phyloP scores from a whole-genome alignment of 1,140 invertebrate genomes.

The Tyrophagus putrescentiae region DNA sequence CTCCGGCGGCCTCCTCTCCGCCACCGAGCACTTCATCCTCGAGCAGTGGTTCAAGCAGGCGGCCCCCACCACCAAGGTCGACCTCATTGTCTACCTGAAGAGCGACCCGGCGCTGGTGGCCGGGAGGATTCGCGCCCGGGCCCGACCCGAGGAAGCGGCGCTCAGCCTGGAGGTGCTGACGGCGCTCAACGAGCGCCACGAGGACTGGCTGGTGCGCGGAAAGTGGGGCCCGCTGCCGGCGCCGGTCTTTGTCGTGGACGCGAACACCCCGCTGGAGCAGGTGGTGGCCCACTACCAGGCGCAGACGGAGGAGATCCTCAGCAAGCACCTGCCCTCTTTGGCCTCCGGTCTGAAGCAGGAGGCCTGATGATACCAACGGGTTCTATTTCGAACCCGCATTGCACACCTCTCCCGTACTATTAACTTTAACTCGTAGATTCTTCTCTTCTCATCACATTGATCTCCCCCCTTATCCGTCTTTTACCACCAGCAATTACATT shows the following conservation, averaged over 20 bases:
- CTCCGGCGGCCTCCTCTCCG: slow-evolving; percentile 33
- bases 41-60: slow-evolving; percentile 71
- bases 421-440: too few relatives aligned
- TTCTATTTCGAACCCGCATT: too few relatives aligned
- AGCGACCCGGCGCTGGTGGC: slow-evolving; percentile 64
- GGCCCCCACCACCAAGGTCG: slow-evolving; percentile 48
- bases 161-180: slow-evolving; percentile 45
- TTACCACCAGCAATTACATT: too few relatives aligned
- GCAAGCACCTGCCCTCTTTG: too few relatives aligned
- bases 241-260: slow-evolving; percentile 28
- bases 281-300: slow-evolving; percentile 11
- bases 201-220: slow-evolving; percentile 77
- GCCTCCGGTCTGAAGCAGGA: too few relatives aligned
- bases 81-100: slow-evolving; percentile 73
- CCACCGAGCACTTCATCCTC: slow-evolving; percentile 51
- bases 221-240: slow-evolving; percentile 33
- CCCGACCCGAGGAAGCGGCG: slow-evolving; percentile 53
- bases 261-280: background rate
- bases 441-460: too few relatives aligned
- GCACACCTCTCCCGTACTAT: too few relatives aligned
- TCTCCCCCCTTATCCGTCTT: too few relatives aligned
- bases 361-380: too few relatives aligned
- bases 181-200: slow-evolving; percentile 61
- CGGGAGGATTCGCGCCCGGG: slow-evolving; percentile 56
- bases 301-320: background rate